These are phyloP conservation scores for Cydia splendana DNA, from an alignment of 1,140 invertebrate genomes.

Conservation along the genomic window DNA sequence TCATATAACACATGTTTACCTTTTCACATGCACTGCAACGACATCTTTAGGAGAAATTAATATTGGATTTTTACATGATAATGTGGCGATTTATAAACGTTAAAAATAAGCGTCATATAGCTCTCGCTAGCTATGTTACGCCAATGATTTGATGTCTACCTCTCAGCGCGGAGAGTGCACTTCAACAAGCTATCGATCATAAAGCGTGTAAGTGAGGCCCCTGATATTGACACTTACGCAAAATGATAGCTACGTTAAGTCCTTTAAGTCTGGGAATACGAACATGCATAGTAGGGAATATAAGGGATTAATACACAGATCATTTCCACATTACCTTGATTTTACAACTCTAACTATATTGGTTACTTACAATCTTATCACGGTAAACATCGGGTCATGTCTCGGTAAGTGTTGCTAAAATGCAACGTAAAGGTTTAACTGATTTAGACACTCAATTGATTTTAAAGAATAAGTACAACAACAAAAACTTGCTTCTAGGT, in stretches of 20 bases:
- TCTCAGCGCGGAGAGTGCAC: conserved; percentile 49
- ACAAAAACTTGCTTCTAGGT: neutral
- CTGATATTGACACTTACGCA: conserved; percentile 44
- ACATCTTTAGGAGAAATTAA: no score
- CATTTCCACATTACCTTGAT: no score
- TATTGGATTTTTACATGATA: neutral
- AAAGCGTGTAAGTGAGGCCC: conserved; percentile 39
- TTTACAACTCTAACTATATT: no score
- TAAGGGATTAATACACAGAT: no score
- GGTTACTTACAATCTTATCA: no score
- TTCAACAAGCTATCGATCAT: conserved; percentile 48
- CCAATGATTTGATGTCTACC: conserved; percentile 11
- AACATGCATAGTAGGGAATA: neutral
- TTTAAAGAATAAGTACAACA: neutral
- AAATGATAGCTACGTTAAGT: neutral
- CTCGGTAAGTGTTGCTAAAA: no score
- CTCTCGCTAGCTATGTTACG: neutral
- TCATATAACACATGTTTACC: no score
- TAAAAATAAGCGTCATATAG: neutral
- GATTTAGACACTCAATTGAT: no score
- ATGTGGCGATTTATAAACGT: neutral
- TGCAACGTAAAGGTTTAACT: no score
- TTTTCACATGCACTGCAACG: no score
- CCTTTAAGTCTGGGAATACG: neutral
- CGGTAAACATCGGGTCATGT: no score